Evolutionary conservation across 2,888 invertebrate genomes (phyloP), one percentile per base, ranked within the genome.

Genomic region (Candidula unifasciata): DNA sequence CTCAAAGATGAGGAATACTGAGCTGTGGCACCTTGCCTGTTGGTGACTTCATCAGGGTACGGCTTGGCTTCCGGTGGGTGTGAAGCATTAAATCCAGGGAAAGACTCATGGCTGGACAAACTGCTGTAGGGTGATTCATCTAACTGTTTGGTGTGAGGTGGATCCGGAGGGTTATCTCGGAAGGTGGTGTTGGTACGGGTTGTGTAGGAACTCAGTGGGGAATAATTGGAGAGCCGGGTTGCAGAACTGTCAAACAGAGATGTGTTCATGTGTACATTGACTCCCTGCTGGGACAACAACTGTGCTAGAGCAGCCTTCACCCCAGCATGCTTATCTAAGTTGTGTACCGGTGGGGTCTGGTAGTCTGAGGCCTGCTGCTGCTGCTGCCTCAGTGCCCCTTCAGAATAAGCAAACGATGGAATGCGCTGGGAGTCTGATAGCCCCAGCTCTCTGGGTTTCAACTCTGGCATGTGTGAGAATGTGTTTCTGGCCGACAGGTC

Each of bases 271-370:
- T 83, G 92, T 80, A 92, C 92, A 85, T 92, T 86, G 21, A 94
- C 92, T 88, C 95, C 94, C 87, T 95, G 95, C 86, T 94, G 93
- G 52, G 94, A 93, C 91, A 95, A 93, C 86, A 95, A 92, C 84
- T 94, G 94, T 69, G 94, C 94, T 77, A 95, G 91, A 16, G 95
- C 94, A 64, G 94, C 94, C 83, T 94, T 94, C 66, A 95, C 94
- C 57, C 94, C 94, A 60, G 94, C 88, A 88, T 89, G 88, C 78
- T 87, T 87, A 74, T 86, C 86, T 18, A 35, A 27, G 2, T 68
- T 21, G 13, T 52, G 78, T 24, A 30, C 76, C 52, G 60, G 18
- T 6, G 44, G 37, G 10, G 27, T 16, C 27, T 33, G 27, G 33
- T 8, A 80, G 35, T 80, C 69, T 13, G 44, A 52, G 69, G 5